Conservation (phyloP, 2,888 invertebrate species). For the Cremastobaeus sp. region DNA sequence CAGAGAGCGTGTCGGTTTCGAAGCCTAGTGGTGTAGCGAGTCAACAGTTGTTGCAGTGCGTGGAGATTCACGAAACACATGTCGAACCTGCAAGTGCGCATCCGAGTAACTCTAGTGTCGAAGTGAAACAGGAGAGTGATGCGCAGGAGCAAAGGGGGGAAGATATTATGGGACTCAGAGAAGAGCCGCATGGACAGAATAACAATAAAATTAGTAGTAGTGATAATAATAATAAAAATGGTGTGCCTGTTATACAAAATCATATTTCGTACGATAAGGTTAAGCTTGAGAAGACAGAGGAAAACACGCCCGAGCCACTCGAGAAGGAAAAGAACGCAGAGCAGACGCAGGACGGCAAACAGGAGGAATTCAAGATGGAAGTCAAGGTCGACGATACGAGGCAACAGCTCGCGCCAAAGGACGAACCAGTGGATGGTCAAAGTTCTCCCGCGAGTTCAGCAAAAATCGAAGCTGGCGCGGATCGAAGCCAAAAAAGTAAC, state of each 20-base stretch:
- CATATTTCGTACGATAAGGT: slow-evolving; percentile 70
- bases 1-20: too few species aligned
- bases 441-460: slow-evolving; percentile 8
- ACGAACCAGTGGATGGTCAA: neutral
- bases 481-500: slow-evolving; percentile 72
- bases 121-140: slow-evolving; percentile 63
- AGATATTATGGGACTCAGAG: slow-evolving; percentile 65
- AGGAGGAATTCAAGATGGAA: slow-evolving; percentile 50
- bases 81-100: neutral
- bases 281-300: slow-evolving; percentile 64
- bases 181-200: slow-evolving; percentile 70
- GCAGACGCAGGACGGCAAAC: slow-evolving; percentile 10
- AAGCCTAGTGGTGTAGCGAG: slow-evolving; percentile 65
- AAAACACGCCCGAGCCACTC: slow-evolving; percentile 15
- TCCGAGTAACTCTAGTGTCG: slow-evolving; percentile 60
- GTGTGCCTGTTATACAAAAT: slow-evolving; percentile 75
- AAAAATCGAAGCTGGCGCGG: slow-evolving; percentile 59
- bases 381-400: slow-evolving; percentile 65
- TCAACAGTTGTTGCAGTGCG: slow-evolving; percentile 70
- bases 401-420: slow-evolving; percentile 52
- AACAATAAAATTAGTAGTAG: slow-evolving; percentile 60
- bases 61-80: slow-evolving; percentile 60
- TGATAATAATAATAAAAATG: slow-evolving; percentile 69
- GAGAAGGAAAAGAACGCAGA: slow-evolving; percentile 25
- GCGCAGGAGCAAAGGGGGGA: slow-evolving; percentile 63